Percentiles rank a stretch among this genome's conserved stretches.
phyloP scores from a whole-genome alignment of 2,113 vertebrate genomes.

The Paraplagusia blochii region DNA sequence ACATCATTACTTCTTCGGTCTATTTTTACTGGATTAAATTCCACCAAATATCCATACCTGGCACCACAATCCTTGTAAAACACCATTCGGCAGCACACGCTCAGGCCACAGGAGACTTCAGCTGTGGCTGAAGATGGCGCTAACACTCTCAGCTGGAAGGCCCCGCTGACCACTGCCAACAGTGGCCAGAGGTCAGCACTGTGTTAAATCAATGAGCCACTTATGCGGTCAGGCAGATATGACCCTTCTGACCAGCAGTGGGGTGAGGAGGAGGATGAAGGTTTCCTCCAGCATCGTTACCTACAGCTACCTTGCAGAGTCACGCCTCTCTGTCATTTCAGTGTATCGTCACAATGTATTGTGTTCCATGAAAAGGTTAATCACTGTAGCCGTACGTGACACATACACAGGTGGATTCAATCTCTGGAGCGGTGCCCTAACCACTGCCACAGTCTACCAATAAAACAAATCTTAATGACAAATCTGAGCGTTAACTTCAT shows the following conservation, averaged over 20 bases:
- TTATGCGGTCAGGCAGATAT: slow-evolving; percentile 62
- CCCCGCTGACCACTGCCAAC: slow-evolving; percentile 34
- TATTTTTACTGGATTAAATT: slow-evolving; percentile 63
- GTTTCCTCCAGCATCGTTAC: background rate
- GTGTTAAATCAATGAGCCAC: slow-evolving; percentile 57
- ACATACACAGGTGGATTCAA: slow-evolving; percentile 11
- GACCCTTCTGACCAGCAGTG: slow-evolving; percentile 46
- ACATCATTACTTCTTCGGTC: slow-evolving; percentile 20
- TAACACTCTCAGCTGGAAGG: slow-evolving; percentile 41
- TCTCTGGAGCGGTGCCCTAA: slow-evolving; percentile 37
- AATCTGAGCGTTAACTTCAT: slow-evolving; percentile 34
- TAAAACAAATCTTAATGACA: slow-evolving; percentile 37
- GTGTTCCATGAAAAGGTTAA: slow-evolving; percentile 46
- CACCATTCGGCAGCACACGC: too few relatives aligned
- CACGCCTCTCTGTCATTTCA: slow-evolving; percentile 66
- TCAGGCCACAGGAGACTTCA: slow-evolving; percentile 49
- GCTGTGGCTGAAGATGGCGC: slow-evolving; percentile 23
- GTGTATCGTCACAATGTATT: slow-evolving; percentile 58
- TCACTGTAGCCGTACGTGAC: slow-evolving; percentile 12
- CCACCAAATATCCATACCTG: slow-evolving; percentile 8
- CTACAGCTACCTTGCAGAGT: too few relatives aligned
- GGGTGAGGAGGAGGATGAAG: slow-evolving; percentile 2
- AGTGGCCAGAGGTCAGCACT: slow-evolving; percentile 35
- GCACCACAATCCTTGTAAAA: slow-evolving; percentile 18
- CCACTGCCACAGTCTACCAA: slow-evolving; percentile 19